A percentile compares a stretch with the other conserved stretches of the same genome.
phyloP scores from a whole-genome alignment of 2,797 vertebrate species.

The Toxotes lorentzi region DNA sequence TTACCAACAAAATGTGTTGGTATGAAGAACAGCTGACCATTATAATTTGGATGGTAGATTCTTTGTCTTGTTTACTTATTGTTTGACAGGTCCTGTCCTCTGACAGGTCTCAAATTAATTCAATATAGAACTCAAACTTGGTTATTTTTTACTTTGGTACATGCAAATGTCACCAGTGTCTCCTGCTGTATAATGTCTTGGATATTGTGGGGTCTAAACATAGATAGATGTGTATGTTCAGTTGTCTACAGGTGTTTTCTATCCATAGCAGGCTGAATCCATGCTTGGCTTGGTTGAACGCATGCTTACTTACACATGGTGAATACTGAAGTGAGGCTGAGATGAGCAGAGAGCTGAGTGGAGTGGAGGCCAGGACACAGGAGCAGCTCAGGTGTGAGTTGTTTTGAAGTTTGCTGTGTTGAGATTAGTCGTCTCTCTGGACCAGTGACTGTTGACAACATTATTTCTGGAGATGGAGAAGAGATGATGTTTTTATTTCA shows the following conservation, averaged over 20 bases:
- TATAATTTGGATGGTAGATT: no score
- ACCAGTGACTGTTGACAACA: slow-evolving; percentile 59
- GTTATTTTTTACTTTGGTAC: background rate
- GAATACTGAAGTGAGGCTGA: slow-evolving; percentile 46
- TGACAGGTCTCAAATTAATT: background rate
- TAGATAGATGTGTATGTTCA: slow-evolving; percentile 2
- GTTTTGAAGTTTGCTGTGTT: slow-evolving; percentile 44
- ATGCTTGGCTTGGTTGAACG: slow-evolving; percentile 55
- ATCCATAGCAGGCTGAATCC: slow-evolving; percentile 23
- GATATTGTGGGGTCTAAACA: background rate
- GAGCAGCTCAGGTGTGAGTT: slow-evolving; percentile 66
- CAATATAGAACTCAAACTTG: background rate
- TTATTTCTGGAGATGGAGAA: slow-evolving; percentile 63
- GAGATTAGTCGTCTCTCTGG: slow-evolving; percentile 61
- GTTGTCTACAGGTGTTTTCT: slow-evolving; percentile 21
- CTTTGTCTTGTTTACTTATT: background rate
- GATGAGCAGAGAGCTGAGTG: slow-evolving; percentile 28
- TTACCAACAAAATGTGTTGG: no score
- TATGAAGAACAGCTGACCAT: no score
- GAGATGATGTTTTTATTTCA: slow-evolving; percentile 63
- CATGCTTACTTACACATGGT: slow-evolving; percentile 59
- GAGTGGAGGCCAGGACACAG: slow-evolving; percentile 56
- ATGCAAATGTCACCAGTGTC: background rate
- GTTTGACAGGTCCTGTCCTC: no score
- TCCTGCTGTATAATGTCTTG: background rate